A percentile compares a stretch with the other conserved stretches of the same genome.
phyloP scores from a whole-genome alignment of 1,140 invertebrate species.

The Oryzaephilus surinamensis region DNA sequence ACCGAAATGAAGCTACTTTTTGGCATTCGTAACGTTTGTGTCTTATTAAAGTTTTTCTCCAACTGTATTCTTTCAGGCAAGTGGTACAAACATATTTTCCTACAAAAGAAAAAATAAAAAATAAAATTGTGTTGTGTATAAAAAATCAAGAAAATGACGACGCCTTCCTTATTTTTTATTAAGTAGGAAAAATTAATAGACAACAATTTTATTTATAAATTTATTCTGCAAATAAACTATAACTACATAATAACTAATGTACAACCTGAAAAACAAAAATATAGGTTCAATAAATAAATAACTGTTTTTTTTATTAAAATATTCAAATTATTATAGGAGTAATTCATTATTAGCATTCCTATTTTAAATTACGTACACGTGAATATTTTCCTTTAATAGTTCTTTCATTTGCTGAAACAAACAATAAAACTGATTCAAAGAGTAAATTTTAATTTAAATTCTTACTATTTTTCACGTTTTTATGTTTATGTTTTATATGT shows the following conservation, averaged over 20 bases:
- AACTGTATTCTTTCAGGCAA: conserved; percentile 48
- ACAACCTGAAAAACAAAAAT: background rate
- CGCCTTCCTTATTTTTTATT: conserved; percentile 3
- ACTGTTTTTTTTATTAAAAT: no score
- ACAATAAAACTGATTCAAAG: no score
- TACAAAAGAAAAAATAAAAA: conserved; percentile 1
- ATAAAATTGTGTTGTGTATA: conserved; percentile 1
- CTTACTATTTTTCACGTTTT: no score
- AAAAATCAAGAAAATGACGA: no score
- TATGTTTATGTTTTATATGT: no score
- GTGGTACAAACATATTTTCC: conserved; percentile 34
- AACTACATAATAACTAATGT: background rate
- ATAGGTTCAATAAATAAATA: no score
- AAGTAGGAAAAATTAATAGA: background rate
- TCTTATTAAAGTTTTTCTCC: conserved; percentile 42
- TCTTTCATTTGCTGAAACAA: no score
- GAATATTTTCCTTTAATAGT: no score
- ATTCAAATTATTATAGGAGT: no score
- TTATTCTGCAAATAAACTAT: conserved; percentile 3
- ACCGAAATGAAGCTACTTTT: conserved; percentile 39
- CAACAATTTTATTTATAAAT: background rate
- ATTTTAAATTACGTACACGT: no score
- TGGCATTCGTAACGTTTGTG: conserved; percentile 44
- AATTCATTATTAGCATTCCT: no score
- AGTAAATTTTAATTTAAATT: no score